Percentiles rank a stretch among this genome's conserved stretches.
Conservation (phyloP, 2,888 invertebrate species). For the Hyposoter didymator region DNA sequence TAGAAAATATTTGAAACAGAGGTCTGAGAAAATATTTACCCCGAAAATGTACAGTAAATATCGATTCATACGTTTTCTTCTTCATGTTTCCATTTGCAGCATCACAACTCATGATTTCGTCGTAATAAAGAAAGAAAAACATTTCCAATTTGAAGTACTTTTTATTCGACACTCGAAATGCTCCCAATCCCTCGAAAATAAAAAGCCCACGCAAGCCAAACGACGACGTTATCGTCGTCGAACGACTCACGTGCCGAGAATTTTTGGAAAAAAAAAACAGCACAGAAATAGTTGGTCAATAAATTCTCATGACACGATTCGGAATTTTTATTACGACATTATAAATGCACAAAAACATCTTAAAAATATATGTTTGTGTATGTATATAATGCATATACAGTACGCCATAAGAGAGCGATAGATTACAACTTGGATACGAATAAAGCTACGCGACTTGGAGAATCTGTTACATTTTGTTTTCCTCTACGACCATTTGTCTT, state of each 20-base stretch:
- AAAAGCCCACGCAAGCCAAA: background rate
- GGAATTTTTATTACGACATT: conserved; percentile 79
- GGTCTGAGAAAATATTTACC: background rate
- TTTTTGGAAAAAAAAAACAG: background rate
- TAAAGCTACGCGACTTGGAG: conserved; percentile 72
- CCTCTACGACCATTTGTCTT: conserved; percentile 28
- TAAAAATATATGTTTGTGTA: conserved; percentile 77
- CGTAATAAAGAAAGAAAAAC: background rate
- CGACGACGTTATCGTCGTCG: background rate
- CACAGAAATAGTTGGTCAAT: background rate
- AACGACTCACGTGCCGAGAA: background rate
- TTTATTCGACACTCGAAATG: background rate
- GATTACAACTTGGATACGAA: conserved; percentile 75
- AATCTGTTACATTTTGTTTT: conserved; percentile 53
- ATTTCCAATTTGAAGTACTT: background rate
- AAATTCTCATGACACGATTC: conserved; percentile 75
- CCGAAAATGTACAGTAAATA: background rate
- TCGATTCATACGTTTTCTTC: background rate
- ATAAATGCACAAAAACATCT: conserved; percentile 81
- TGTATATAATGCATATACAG: conserved; percentile 75
- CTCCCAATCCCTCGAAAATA: background rate
- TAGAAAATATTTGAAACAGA: background rate
- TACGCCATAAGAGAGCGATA: conserved; percentile 73
- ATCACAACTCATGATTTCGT: background rate
- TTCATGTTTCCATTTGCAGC: background rate